phyloP scores from a whole-genome alignment of 2,797 vertebrate species.

The Choloepus didactylus region DNA sequence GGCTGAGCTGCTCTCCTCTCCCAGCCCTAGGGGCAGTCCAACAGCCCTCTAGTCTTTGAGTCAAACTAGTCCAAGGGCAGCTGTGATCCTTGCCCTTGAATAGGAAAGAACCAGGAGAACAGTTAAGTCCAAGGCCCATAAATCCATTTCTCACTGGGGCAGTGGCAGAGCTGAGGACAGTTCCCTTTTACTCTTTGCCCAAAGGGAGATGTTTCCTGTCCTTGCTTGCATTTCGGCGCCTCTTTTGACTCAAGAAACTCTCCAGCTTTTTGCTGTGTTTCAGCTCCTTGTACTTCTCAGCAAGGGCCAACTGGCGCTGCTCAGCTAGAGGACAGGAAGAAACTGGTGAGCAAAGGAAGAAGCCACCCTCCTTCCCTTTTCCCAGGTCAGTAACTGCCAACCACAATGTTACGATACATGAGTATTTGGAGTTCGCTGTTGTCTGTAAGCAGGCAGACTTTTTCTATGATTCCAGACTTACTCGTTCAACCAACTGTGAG shows the following conservation, averaged over 20 bases:
- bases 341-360: conserved; percentile 8
- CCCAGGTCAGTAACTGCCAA: not conserved
- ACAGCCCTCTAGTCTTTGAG: not conserved
- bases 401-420: not conserved
- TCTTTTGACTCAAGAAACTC: conserved; percentile 95
- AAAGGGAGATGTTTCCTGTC: conserved; percentile 93
- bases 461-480: not conserved
- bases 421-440: not conserved
- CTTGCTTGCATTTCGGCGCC: conserved; percentile 96
- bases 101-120: not conserved
- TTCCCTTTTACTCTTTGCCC: conserved; percentile 80
- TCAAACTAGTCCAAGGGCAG: not conserved
- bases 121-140: not conserved
- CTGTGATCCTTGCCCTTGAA: not conserved
- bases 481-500: conserved; percentile 22
- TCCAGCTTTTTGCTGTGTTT: conserved; percentile 96
- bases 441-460: not conserved
- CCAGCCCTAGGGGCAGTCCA: not conserved
- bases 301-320: conserved; percentile 93
- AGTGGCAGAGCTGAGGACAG: not conserved
- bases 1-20: not conserved
- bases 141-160: not conserved
- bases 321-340: conserved; percentile 89
- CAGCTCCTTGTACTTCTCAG: conserved; percentile 93
- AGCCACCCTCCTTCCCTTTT: not conserved